phyloP scores from a whole-genome alignment of 2,113 vertebrate genomes.

The Lepus europaeus region DNA sequence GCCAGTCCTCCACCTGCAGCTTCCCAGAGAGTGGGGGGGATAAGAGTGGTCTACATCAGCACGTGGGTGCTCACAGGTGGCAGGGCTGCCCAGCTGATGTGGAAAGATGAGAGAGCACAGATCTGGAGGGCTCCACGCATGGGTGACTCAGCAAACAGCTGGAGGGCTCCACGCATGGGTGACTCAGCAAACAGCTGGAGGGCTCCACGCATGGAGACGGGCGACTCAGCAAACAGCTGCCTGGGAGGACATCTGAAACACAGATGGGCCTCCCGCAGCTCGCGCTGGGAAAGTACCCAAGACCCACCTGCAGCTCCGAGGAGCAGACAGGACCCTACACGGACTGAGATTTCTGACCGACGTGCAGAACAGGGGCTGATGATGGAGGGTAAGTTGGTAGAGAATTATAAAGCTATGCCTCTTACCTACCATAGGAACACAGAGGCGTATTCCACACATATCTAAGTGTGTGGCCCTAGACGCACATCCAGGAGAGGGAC shows the following conservation, averaged over 20 bases:
- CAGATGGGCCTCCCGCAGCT: accelerated
- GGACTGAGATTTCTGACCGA: neutral
- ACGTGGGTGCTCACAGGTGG: accelerated
- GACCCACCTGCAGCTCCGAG: neutral
- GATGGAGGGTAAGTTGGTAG: neutral
- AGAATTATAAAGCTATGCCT: neutral
- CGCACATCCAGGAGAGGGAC: neutral
- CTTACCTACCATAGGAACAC: neutral
- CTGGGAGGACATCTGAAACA: neutral
- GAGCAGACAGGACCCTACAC: neutral
- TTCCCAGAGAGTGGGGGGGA: neutral
- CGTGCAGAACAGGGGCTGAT: neutral
- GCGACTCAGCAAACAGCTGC: neutral
- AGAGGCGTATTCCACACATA: neutral
- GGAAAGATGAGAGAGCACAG: neutral
- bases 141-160: neutral
- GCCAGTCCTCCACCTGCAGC: neutral
- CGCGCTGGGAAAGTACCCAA: neutral
- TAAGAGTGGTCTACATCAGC: no score
- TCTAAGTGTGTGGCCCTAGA: neutral
- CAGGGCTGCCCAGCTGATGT: accelerated
- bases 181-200: neutral
- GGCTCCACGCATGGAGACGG: neutral
- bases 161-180: neutral
- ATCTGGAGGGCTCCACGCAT: neutral